Conservation (phyloP, 2,888 invertebrate genomes). For the Sipha maydis region DNA sequence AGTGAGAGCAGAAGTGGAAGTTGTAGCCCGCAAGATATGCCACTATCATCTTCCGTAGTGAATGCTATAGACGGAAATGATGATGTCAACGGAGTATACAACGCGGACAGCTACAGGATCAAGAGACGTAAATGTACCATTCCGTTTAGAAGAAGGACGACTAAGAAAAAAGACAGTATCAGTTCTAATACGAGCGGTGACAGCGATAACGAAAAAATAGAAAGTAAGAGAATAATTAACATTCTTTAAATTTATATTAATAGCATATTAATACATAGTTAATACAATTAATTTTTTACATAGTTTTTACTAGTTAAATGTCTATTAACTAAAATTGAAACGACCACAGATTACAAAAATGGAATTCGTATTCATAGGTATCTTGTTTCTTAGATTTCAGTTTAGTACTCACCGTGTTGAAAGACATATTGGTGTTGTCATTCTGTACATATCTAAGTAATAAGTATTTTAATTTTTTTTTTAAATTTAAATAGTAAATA, state of each 20-base stretch:
- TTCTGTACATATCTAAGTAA: neutral
- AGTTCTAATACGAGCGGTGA: neutral
- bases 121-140: conserved; percentile 44
- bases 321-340: neutral
- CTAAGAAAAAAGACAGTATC: conserved; percentile 22
- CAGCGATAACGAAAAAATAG: neutral
- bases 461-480: neutral
- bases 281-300: neutral
- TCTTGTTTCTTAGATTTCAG: neutral
- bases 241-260: conserved; percentile 62
- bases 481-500: neutral
- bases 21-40: conserved; percentile 34
- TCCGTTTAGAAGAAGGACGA: conserved; percentile 33
- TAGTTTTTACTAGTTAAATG: neutral
- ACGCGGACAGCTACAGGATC: neutral
- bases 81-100: neutral
- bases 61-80: neutral
- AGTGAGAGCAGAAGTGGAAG: conserved; percentile 36
- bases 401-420: neutral
- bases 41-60: conserved; percentile 2
- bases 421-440: neutral
- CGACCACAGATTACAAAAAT: neutral
- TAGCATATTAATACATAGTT: neutral
- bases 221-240: conserved; percentile 42
- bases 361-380: neutral